Conservation (phyloP, 2,797 vertebrate species). For the Apogon talboti region DNA sequence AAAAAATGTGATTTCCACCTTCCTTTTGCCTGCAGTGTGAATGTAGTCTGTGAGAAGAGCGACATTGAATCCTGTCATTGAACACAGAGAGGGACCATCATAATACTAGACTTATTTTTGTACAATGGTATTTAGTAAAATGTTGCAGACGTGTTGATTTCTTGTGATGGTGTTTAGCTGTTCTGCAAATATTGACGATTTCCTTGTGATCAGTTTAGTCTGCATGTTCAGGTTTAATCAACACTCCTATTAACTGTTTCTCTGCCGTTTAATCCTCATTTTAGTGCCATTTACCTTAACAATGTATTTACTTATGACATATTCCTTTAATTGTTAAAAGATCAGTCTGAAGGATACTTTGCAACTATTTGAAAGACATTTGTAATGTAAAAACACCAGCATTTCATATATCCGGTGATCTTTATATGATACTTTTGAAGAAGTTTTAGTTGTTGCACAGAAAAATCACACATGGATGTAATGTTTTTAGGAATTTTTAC, state of each 20-base stretch:
- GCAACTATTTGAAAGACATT: no score
- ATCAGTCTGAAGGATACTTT: background rate
- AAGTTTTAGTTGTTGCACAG: background rate
- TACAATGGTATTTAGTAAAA: background rate
- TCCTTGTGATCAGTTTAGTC: conserved; percentile 15
- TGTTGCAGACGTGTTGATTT: conserved; percentile 7
- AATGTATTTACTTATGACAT: background rate
- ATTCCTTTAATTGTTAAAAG: background rate
- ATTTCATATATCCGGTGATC: background rate
- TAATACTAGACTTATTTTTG: background rate
- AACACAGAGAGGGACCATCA: conserved; percentile 23
- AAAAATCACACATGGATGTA: background rate
- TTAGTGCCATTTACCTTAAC: conserved; percentile 3
- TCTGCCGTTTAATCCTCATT: conserved; percentile 3
- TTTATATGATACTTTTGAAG: background rate
- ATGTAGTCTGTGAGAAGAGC: no score
- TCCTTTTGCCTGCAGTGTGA: background rate
- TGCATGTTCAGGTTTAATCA: background rate
- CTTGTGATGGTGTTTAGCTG: background rate
- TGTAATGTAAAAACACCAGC: background rate
- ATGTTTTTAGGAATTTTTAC: background rate
- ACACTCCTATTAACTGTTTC: conserved; percentile 31
- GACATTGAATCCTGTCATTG: background rate
- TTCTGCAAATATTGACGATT: background rate
- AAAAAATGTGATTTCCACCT: no score